phyloP scores from a whole-genome alignment of 2,888 invertebrate genomes.

The Lamellibrachia satsuma region DNA sequence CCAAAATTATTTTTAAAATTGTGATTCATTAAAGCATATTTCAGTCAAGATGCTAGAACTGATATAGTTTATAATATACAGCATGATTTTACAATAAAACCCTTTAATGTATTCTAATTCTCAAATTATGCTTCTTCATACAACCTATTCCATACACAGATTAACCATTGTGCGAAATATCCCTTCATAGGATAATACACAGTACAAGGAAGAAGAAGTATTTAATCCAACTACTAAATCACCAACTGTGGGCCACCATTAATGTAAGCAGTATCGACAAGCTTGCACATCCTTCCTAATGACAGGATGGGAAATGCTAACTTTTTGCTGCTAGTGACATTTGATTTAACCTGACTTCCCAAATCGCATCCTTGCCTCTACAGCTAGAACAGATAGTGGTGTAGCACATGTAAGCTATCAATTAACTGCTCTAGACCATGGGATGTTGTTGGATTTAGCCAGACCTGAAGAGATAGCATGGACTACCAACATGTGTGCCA shows the following conservation, averaged over 20 bases:
- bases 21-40: too few species aligned
- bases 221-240: neutral
- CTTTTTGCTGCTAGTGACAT: slow-evolving; percentile 20
- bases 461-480: neutral
- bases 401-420: slow-evolving; percentile 17
- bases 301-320: neutral
- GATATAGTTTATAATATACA: too few species aligned
- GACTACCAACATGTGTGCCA: neutral
- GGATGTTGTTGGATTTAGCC: slow-evolving; percentile 2
- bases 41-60: too few species aligned
- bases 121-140: neutral
- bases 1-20: too few species aligned
- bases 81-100: too few species aligned
- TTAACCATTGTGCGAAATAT: neutral
- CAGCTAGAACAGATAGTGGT: neutral
- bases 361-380: neutral
- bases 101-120: neutral
- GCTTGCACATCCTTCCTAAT: neutral
- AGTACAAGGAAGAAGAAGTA: too few species aligned
- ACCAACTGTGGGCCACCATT: neutral
- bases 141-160: neutral
- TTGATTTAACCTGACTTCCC: slow-evolving; percentile 20
- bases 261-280: neutral
- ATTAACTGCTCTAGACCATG: neutral
- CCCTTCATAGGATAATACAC: too few species aligned